phyloP scores from a whole-genome alignment of 1,140 invertebrate species.

The Latrodectus geometricus region DNA sequence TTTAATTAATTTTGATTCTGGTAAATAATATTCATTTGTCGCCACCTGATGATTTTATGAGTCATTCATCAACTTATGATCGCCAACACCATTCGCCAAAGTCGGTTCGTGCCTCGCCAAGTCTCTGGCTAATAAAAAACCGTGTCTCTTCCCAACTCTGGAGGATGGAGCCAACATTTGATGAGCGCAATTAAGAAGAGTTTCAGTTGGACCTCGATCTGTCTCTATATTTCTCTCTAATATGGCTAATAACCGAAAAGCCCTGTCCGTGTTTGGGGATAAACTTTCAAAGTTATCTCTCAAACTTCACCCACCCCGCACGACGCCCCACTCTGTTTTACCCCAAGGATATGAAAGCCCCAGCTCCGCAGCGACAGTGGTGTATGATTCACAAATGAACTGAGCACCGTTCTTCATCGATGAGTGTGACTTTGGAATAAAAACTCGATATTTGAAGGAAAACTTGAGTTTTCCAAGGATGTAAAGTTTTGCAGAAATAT shows the following conservation, averaged over 20 bases:
- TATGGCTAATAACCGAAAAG: slow-evolving; percentile 57
- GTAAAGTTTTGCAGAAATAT: no score
- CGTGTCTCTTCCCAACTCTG: slow-evolving; percentile 18
- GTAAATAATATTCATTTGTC: no score
- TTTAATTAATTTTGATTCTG: no score
- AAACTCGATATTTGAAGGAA: not conserved
- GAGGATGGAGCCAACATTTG: slow-evolving; percentile 18
- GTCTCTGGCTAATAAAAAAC: slow-evolving; percentile 47
- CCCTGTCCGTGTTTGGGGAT: slow-evolving; percentile 52
- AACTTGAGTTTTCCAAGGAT: not conserved
- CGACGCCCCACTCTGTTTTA: not conserved
- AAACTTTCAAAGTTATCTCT: slow-evolving; percentile 60
- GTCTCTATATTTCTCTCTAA: slow-evolving; percentile 53
- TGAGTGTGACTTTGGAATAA: not conserved
- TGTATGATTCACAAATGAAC: slow-evolving; percentile 1
- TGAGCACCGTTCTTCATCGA: not conserved
- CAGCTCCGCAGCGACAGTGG: slow-evolving; percentile 15
- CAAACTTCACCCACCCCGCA: slow-evolving; percentile 12
- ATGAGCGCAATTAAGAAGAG: slow-evolving; percentile 58
- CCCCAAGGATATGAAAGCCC: slow-evolving; percentile 13
- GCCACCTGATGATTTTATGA: no score
- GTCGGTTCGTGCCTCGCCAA: slow-evolving; percentile 36
- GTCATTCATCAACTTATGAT: no score
- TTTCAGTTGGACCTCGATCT: slow-evolving; percentile 26
- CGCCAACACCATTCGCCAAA: slow-evolving; percentile 23